A percentile compares a stretch with the other conserved stretches of the same genome.
These are phyloP conservation scores for Electrona antarctica DNA, from an alignment of 2,113 vertebrate species.

Conservation along the genomic window DNA sequence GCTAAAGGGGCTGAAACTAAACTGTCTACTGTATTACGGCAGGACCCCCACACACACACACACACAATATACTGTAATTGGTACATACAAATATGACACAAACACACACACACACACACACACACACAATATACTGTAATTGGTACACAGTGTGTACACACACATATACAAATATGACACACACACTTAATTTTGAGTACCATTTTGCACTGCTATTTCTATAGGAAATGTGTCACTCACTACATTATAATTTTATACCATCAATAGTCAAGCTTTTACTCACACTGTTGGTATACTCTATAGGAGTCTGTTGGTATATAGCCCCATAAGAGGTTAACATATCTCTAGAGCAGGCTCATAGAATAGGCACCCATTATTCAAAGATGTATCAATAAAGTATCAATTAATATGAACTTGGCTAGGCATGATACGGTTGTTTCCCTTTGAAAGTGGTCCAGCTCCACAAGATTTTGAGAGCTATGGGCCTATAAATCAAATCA, in stretches of 20 bases:
- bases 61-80: too few species aligned
- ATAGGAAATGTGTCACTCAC: conserved; percentile 23
- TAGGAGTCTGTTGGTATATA: background rate
- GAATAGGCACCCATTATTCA: background rate
- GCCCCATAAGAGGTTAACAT: background rate
- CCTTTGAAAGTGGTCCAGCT: background rate
- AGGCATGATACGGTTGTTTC: background rate
- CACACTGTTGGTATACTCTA: background rate
- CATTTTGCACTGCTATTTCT: conserved; percentile 12
- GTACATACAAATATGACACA: too few species aligned
- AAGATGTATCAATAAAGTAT: background rate
- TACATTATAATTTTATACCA: conserved; percentile 43
- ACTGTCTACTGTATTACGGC: too few species aligned
- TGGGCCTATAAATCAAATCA: conserved; percentile 8
- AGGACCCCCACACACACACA: too few species aligned
- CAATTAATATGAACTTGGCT: background rate
- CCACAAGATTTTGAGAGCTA: conserved; percentile 4
- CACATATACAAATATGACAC: too few species aligned
- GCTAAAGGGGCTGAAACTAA: too few species aligned
- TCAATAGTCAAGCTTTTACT: background rate
- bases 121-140: too few species aligned
- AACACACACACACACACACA: too few species aligned
- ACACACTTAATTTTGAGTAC: too few species aligned
- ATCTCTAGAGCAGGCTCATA: background rate
- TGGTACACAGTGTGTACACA: too few species aligned